A percentile compares a stretch with the other conserved stretches of the same genome.
Evolutionary conservation across 2,888 invertebrate species (phyloP).

Genomic region (Luperina testacea): DNA sequence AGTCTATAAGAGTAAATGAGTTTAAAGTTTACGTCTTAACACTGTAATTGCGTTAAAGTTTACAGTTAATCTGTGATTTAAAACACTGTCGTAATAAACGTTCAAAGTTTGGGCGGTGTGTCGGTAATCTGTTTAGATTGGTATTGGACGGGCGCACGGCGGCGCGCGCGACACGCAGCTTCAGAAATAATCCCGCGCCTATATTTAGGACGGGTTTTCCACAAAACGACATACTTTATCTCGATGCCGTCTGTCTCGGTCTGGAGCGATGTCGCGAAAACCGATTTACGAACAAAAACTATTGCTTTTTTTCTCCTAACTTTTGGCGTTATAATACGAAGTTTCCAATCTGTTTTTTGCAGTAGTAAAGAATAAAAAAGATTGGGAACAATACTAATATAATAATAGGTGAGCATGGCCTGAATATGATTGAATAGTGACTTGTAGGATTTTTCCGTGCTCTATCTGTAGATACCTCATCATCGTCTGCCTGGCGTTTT

Average conservation of each 20-base stretch:
- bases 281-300: conserved; percentile 52
- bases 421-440: background rate
- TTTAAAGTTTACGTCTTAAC: conserved; percentile 69
- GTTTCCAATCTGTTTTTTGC: conserved; percentile 13
- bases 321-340: conserved; percentile 24
- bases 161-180: conserved; percentile 79
- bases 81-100: conserved; percentile 79
- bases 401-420: background rate
- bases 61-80: conserved; percentile 75
- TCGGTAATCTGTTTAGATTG: conserved; percentile 85
- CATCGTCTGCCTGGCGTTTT: no score
- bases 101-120: conserved; percentile 76
- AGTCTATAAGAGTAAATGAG: conserved; percentile 67
- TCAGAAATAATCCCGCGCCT: conserved; percentile 87
- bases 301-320: conserved; percentile 38
- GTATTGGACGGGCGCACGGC: conserved; percentile 76
- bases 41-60: conserved; percentile 73
- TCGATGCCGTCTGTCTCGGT: conserved; percentile 70
- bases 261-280: conserved; percentile 66
- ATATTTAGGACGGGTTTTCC: conserved; percentile 88
- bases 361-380: conserved; percentile 1
- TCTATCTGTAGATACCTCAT: background rate
- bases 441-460: background rate
- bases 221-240: conserved; percentile 88
- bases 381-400: conserved; percentile 2